phyloP scores from a whole-genome alignment of 2,888 invertebrate genomes.

The Chelonus formosanus region DNA sequence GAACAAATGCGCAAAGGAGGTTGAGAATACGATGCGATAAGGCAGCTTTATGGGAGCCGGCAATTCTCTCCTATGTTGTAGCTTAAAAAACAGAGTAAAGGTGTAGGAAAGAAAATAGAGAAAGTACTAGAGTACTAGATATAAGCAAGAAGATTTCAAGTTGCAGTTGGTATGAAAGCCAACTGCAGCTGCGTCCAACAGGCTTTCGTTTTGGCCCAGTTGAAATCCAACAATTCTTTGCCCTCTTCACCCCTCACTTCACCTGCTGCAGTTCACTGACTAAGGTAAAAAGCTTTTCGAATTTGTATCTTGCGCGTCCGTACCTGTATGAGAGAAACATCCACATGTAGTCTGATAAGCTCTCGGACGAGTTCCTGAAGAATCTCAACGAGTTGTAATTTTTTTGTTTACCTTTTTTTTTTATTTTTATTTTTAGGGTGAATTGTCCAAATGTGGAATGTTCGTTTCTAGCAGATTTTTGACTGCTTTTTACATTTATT shows the following conservation, averaged over 20 bases:
- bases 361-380: conserved; percentile 13
- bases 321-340: conserved; percentile 18
- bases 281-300: conserved; percentile 35
- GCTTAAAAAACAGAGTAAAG: conserved; percentile 3
- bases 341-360: conserved; percentile 23
- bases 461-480: too few species aligned
- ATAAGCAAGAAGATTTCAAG: conserved; percentile 36
- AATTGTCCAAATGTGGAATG: too few species aligned
- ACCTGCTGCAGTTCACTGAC: neutral
- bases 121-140: conserved; percentile 1
- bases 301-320: conserved; percentile 33
- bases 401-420: neutral
- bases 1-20: conserved; percentile 29
- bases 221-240: conserved; percentile 36
- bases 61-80: conserved; percentile 22
- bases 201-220: conserved; percentile 22
- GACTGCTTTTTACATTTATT: too few species aligned
- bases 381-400: conserved; percentile 13
- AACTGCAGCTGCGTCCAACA: conserved; percentile 38
- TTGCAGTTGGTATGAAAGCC: conserved; percentile 33
- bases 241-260: conserved; percentile 2
- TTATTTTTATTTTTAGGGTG: neutral
- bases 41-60: conserved; percentile 41
- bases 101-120: conserved; percentile 3
- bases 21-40: conserved; percentile 36